Conservation (phyloP, 2,113 vertebrate genomes). For the Nycticebus coucang region DNA sequence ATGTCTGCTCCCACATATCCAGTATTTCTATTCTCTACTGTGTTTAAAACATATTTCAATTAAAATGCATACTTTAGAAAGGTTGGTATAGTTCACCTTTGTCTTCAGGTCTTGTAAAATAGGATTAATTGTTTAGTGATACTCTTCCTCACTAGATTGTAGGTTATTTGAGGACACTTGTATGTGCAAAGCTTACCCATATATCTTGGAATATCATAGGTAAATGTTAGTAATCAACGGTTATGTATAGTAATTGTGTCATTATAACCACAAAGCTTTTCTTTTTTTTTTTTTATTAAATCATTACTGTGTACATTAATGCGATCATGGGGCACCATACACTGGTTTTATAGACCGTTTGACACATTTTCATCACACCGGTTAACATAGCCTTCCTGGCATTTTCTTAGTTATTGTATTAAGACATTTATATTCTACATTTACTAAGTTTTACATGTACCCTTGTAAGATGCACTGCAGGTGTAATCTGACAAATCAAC, state of each 20-base stretch:
- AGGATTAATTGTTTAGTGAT: not conserved
- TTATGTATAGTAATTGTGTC: not conserved
- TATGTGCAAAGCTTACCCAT: not conserved
- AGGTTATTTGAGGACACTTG: constrained; percentile 2
- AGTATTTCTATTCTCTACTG: constrained; percentile 25
- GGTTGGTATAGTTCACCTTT: not conserved
- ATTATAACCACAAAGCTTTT: constrained; percentile 15
- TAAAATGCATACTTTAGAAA: constrained; percentile 15
- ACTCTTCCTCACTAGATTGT: not conserved
- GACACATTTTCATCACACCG: no score
- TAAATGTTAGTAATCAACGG: not conserved
- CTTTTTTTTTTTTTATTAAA: no score
- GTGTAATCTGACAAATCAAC: no score
- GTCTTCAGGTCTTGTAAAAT: constrained; percentile 15
- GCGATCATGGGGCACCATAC: no score
- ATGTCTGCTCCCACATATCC: not conserved
- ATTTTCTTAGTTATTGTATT: no score
- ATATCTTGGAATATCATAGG: not conserved
- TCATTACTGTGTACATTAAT: no score
- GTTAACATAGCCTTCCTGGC: no score
- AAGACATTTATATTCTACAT: no score
- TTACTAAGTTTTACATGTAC: no score
- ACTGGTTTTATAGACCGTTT: no score
- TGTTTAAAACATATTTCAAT: constrained; percentile 7
- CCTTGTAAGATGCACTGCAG: no score